phyloP scores from a whole-genome alignment of 2,797 vertebrate species.

The Hoplostethus mediterraneus region DNA sequence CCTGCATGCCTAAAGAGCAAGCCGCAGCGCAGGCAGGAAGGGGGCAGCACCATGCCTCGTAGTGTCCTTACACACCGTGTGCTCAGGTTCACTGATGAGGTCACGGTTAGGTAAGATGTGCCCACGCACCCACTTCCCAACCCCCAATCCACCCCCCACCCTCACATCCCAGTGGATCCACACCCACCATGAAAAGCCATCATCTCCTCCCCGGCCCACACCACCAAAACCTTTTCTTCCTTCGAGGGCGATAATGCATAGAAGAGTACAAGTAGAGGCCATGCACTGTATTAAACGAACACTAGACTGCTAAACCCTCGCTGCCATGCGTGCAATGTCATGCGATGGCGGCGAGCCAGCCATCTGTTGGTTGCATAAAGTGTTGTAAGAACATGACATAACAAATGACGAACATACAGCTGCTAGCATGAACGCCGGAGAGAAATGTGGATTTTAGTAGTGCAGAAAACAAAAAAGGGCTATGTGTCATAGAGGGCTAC shows the following conservation, averaged over 20 bases:
- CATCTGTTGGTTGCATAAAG: slow-evolving; percentile 46
- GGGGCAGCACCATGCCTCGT: slow-evolving; percentile 74
- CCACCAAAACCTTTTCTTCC: not conserved
- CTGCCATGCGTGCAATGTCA: slow-evolving; percentile 39
- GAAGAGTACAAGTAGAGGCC: slow-evolving; percentile 25
- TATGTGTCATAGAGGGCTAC: not conserved
- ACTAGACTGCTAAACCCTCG: slow-evolving; percentile 42
- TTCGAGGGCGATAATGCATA: not conserved
- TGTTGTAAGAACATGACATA: slow-evolving; percentile 41
- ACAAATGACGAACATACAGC: slow-evolving; percentile 28
- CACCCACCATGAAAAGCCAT: not conserved
- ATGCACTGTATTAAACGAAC: slow-evolving; percentile 35
- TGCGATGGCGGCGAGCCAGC: slow-evolving; percentile 37
- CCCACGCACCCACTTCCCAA: slow-evolving; percentile 1
- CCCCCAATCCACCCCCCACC: not conserved
- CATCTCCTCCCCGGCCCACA: not conserved
- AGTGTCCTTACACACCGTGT: slow-evolving; percentile 85
- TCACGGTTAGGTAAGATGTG: slow-evolving; percentile 89
- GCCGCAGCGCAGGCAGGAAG: slow-evolving; percentile 84
- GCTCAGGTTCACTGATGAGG: slow-evolving; percentile 89
- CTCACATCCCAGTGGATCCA: not conserved
- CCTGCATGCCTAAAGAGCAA: slow-evolving; percentile 91
- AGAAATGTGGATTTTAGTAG: slow-evolving; percentile 10
- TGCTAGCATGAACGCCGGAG: slow-evolving; percentile 16
- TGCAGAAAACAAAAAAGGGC: not conserved